Evolutionary conservation across 2,888 invertebrate species (phyloP), one percentile per base, ranked within the genome.

Genomic region (Nipponacmea schrenckii): DNA sequence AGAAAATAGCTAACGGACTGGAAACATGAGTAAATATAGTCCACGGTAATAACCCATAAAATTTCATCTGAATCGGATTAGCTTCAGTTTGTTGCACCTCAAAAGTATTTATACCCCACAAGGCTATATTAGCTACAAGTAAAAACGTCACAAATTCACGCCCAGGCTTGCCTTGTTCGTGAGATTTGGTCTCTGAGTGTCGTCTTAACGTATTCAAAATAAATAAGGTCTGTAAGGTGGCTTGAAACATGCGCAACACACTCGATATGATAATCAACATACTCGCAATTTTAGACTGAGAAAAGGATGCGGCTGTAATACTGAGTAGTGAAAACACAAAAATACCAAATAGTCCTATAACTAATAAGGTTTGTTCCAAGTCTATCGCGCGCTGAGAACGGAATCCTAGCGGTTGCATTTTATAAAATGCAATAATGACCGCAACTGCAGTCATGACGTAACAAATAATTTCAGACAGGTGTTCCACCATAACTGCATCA

Each of bases 61-160:
- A 96, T 83, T 95, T 94, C 85, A 95, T 91, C 89, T 97, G 96
- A 62, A 96, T 94, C 79, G 96, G 96, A 90, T 96, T 96, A 80
- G 95, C 95, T 85, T 94, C 93, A 77, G 96, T 96, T 90, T 96
- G 96, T 90, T 96, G 95, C 7, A 79, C 77, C 45, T 80, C 96
- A 87, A 97, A 96, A 62, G 96, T 96, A 90, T 96, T 96, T 85
- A 97, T 95, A 79, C 96, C 94, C 94, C 97, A 97, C 94, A 97
- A 95, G 83, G 97, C 96, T 81, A 97, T 94, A 90, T 97, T 97
- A 90, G 95, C 95, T 87, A 97, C 96, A 75, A 97, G 92, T 75
- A 97, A 91, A 91, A 97, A 97, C 75, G 97, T 97, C 77, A 98
- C 96, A 74, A 96, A 94, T 89, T 97, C 97, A 73, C 97, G 93